These are phyloP conservation scores for Dione juno DNA, from an alignment of 2,888 invertebrate genomes.

Conservation along the genomic window DNA sequence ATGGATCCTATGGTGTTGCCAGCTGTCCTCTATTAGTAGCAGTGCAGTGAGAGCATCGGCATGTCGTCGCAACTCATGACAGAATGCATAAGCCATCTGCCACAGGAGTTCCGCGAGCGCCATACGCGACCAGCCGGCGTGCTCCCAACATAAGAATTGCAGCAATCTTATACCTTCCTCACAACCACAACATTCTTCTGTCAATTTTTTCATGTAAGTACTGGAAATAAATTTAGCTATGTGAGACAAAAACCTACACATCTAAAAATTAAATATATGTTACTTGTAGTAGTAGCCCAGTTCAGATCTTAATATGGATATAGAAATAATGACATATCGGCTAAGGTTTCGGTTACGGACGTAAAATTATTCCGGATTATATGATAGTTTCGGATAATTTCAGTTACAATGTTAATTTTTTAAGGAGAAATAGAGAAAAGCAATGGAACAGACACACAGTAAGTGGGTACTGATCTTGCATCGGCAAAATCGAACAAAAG, in stretches of 20 bases:
- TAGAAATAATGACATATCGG: no score
- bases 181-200: conserved; percentile 95
- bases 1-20: conserved; percentile 97
- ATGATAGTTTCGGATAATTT: no score
- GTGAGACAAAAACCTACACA: background rate
- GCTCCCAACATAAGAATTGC: conserved; percentile 98
- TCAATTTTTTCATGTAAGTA: conserved; percentile 94
- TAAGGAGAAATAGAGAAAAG: no score
- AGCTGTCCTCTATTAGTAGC: conserved; percentile 95
- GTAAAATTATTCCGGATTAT: no score
- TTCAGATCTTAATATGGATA: no score
- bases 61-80: conserved; percentile 96
- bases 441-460: no score
- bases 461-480: no score
- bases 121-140: conserved; percentile 95
- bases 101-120: conserved; percentile 95
- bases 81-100: conserved; percentile 95
- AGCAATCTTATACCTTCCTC: conserved; percentile 95
- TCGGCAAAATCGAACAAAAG: no score
- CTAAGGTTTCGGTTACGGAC: no score
- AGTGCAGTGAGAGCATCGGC: conserved; percentile 94
- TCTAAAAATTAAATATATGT: no score
- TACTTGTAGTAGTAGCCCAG: no score
- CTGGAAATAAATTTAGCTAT: background rate
- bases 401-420: no score